Evolutionary conservation across 2,797 vertebrate species (phyloP), one percentile per base, ranked within the genome.

Genomic region (Myotis vivesi): DNA sequence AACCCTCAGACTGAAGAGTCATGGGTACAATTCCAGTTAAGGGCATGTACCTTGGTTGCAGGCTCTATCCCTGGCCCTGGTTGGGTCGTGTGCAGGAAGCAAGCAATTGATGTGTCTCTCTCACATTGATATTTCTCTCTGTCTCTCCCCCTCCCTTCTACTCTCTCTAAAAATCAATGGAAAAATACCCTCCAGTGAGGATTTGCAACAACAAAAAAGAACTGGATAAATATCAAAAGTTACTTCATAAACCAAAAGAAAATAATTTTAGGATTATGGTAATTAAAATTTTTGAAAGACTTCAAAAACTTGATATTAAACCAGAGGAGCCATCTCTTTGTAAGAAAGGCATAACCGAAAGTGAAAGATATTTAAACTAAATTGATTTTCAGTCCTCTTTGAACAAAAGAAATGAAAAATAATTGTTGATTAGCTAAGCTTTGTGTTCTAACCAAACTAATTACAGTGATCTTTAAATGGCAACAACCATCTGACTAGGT

Each of bases 371-470:
- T 97, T 80, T 98, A 97, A 97, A 94, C 97, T 98, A 97, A 90
- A 98, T 36, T 97, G 96, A 98, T 97, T 97, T 97, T 97, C 97
- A 97, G 98, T 82, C 93, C 91, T 97, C 95, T 97, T 94, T 95
- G 93, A 97, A 98, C 96, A 96, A 97, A 98, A 97, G 96, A 96
- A 97, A 95, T 91, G 64, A 79, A 92, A 97, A 97, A 97, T 93
- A 98, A 97, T 89, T 89, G 96, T 97, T 95, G 97, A 98, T 98
- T 98, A 98, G 97, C 98, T 98, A 98, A 98, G 97, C 97, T 96
- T 97, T 98, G 98, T 98, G 98, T 98, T 98, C 98, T 98, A 98
- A 98, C 97, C 97, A 98, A 98, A 98, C 98, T 98, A 98, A 97
- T 97, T 98, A 98, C 97, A 98, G 98, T 98, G 98, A 98, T 98